Evolutionary conservation across 2,113 vertebrate species (phyloP), one percentile per base, ranked within the genome.

Genomic region (Anser cygnoides): DNA sequence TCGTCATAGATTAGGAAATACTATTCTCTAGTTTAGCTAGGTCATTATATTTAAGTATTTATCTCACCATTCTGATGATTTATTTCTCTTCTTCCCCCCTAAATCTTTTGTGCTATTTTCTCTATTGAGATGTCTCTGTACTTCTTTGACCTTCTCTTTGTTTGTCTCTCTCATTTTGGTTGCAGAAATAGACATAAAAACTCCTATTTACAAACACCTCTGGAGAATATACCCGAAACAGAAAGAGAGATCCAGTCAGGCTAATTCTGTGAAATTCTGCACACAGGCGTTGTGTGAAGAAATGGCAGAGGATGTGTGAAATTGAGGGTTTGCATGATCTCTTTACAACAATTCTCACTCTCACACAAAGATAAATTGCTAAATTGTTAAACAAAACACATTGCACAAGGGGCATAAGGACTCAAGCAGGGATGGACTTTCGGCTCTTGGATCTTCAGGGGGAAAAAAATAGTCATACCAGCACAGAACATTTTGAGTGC

Each of bases 181-280:
- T 83, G 28, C n/a, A 63, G 82, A 54, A 95, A 77, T 41, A 79
- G 31, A 94, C 85, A 84, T n/a, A 73, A 81, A 75, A 87, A 11
- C 4, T 68, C 11, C 29, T 52, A 43, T 31, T 66, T 89, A 81
- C 1, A 10, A 90, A 82, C 11, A 68, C 37, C 75, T 81, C 58
- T 70, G 35, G 79, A 90, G 66, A 89, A 88, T 8, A 81, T 28
- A 70, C 11, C 25, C 57, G 50, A 25, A 87, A 67, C 33, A 81
- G n/a, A 77, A 89, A 70, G 43, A 78, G 3, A 86, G 26, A 65
- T 75, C 57, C 76, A 63, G 57, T 28, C 73, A 89, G 62, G 43
- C 26, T 44, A 75, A 97, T 84, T 77, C 73, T 89, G 79, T 90
- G 90, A 93, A 93, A 81, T 76, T 90, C 57, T 89, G 62, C 86